A percentile compares a stretch with the other conserved stretches of the same genome.
phyloP scores from a whole-genome alignment of 2,888 invertebrate genomes.

The Dynastes maya region DNA sequence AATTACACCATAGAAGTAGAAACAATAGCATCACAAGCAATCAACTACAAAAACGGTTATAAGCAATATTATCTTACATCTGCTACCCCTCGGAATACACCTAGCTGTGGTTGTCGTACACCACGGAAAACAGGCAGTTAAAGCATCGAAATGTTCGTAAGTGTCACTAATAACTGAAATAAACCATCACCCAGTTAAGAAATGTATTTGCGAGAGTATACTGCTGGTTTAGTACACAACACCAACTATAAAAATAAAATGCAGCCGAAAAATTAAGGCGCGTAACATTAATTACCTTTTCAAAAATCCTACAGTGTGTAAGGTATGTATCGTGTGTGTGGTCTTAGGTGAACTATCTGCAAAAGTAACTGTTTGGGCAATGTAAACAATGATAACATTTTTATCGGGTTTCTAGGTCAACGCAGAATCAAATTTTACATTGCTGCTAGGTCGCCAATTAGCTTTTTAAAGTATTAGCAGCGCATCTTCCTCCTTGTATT shows the following conservation, averaged over 20 bases:
- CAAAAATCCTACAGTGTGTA: conserved; percentile 25
- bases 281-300: conserved; percentile 16
- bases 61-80: conserved; percentile 72
- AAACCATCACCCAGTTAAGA: conserved; percentile 65
- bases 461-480: no score
- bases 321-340: conserved; percentile 5
- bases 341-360: conserved; percentile 15
- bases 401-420: neutral
- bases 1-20: neutral
- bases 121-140: conserved; percentile 86
- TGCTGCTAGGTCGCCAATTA: no score
- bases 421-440: no score
- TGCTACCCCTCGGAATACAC: conserved; percentile 76
- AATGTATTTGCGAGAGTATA: conserved; percentile 18
- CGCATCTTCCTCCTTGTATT: no score
- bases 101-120: conserved; percentile 77
- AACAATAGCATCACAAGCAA: conserved; percentile 25
- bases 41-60: conserved; percentile 37
- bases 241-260: conserved; percentile 36
- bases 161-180: conserved; percentile 80
- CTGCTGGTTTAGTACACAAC: conserved; percentile 49
- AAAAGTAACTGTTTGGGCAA: conserved; percentile 18
- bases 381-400: neutral
- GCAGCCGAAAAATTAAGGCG: conserved; percentile 14
- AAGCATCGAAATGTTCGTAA: conserved; percentile 83